Base-by-base conservation (phyloP, 2,113 vertebrate species). In the Passerina amoena region DNA sequence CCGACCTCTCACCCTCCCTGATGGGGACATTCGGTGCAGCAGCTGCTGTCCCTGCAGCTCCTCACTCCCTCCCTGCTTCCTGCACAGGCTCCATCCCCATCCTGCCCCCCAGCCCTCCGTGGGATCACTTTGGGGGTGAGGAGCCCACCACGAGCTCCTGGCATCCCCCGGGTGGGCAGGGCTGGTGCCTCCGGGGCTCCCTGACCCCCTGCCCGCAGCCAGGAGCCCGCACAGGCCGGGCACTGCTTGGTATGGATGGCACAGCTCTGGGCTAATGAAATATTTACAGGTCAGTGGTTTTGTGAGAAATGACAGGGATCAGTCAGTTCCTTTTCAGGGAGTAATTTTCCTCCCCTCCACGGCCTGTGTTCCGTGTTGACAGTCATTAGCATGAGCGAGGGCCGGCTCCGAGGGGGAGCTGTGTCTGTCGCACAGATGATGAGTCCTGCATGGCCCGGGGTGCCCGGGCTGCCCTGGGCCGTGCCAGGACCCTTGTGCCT, bases 321-420 rank as follows among this genome's bases (percentile, higher is more conserved):
- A 98, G 98, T 99, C 99, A 98, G 98, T 99, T 98, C 98, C 98
- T 99, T 99, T 98, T 98, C 99, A 98, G 98, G 98, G 98, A 99
- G 98, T 99, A 98, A 98, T 99, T 99, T 98, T 98, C 98, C 97
- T 98, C 97, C 96, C 97, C 97, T 96, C 94, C 97, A 70, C 71
- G 88, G 97, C 97, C 98, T 97, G 96, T 97, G 98, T 98, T 98
- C 98, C 97, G 68, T 98, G 98, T 98, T 98, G 98, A 98, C 98
- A 98, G 97, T 98, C 98, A 98, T 99, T 98, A 98, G 98, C 98
- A 96, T 92, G 94, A 97, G 98, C 96, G 38, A 87, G 94, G 44
- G 87, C 64, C 38, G 75, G 37, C 9, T 38, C 38, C 38, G 38
- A 96, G 90, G 2, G 31, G 63, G 68, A 40, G 1, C 12, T 14